Percentiles rank a stretch among this genome's conserved stretches.
These are phyloP conservation scores for Pantelozetes paolii DNA, from an alignment of 2,888 invertebrate genomes.

Conservation along the genomic window DNA sequence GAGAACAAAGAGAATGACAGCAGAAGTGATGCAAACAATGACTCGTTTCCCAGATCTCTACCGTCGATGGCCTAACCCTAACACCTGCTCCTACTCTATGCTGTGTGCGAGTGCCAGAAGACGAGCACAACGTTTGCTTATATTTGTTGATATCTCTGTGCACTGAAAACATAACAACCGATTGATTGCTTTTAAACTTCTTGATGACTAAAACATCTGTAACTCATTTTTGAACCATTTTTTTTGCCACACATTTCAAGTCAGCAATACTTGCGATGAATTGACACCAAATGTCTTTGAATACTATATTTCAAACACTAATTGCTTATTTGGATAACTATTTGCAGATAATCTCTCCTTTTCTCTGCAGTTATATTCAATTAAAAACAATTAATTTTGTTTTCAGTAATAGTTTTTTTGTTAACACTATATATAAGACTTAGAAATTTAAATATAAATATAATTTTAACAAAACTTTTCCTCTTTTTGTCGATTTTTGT, in stretches of 20 bases:
- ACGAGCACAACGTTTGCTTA: constrained; percentile 21
- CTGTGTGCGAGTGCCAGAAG: background rate
- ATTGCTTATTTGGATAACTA: constrained; percentile 34
- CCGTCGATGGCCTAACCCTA: constrained; percentile 26
- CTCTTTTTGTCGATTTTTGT: background rate
- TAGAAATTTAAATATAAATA: background rate
- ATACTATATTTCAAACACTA: background rate
- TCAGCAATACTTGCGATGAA: background rate
- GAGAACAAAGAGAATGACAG: constrained; percentile 31
- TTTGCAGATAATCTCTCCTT: constrained; percentile 12
- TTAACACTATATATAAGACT: background rate
- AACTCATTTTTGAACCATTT: constrained; percentile 27
- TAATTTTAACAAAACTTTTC: background rate
- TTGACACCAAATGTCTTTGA: background rate
- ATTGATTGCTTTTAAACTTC: constrained; percentile 27
- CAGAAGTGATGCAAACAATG: constrained; percentile 20
- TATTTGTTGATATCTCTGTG: constrained; percentile 22
- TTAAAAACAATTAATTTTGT: background rate
- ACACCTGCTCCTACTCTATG: constrained; percentile 9
- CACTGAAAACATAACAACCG: constrained; percentile 30
- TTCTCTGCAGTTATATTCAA: background rate
- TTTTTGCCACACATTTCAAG: background rate
- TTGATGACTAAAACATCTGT: constrained; percentile 37
- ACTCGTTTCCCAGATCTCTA: background rate
- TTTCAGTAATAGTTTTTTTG: background rate